phyloP scores from a whole-genome alignment of 35 echinoderm and acorn worm genomes.

The Chiridota heheva region DNA sequence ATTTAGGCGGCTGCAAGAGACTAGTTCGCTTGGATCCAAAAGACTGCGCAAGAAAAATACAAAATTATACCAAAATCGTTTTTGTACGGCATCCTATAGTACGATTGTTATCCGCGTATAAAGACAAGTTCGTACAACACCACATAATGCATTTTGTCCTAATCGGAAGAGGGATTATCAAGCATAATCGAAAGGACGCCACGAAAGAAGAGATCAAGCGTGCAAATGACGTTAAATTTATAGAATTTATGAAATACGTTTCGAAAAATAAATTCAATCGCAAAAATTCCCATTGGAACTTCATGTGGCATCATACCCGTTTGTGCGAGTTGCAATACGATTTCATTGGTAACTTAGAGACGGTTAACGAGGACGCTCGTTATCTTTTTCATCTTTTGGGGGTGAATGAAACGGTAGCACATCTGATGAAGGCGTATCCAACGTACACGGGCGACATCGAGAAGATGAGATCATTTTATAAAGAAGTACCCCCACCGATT shows the following conservation, averaged over 20 bases:
- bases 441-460: conserved; percentile 8
- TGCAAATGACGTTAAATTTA: conserved; percentile 11
- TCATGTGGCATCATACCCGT: conserved; percentile 33
- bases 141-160: conserved; percentile 38
- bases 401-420: not conserved
- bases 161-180: conserved; percentile 21
- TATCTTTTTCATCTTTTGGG: conserved; percentile 23
- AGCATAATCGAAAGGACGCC: not conserved
- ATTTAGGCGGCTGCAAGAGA: conserved; percentile 18
- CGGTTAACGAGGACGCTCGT: conserved; percentile 12
- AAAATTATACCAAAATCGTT: conserved; percentile 26
- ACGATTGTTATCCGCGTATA: conserved; percentile 28
- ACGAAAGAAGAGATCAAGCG: not conserved
- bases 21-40: not conserved
- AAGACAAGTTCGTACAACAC: conserved; percentile 36
- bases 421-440: conserved; percentile 17
- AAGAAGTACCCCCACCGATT: not conserved
- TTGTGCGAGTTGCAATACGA: conserved; percentile 34
- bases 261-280: not conserved
- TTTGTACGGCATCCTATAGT: conserved; percentile 40
- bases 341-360: conserved; percentile 35
- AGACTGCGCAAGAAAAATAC: not conserved
- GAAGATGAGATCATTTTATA: conserved; percentile 12
- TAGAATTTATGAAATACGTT: conserved; percentile 22
- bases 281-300: conserved; percentile 27